phyloP scores from a whole-genome alignment of 1,140 invertebrate genomes.

The Zaprionus tsacasi region DNA sequence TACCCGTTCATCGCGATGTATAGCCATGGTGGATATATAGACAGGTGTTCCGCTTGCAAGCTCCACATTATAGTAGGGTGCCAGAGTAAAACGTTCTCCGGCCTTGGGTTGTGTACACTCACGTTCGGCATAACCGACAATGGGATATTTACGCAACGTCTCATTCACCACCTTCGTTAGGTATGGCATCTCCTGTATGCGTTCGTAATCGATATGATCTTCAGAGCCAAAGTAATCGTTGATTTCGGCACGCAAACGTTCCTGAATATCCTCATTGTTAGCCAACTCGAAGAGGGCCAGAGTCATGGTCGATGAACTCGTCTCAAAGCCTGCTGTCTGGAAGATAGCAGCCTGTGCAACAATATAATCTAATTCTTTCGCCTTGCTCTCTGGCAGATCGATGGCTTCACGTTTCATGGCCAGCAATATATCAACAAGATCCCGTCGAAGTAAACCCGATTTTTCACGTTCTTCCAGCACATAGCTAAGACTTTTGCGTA shows the following conservation, averaged over 20 bases:
- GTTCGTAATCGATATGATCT: slow-evolving; percentile 87
- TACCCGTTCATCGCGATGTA: slow-evolving; percentile 68
- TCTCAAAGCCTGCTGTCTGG: slow-evolving; percentile 91
- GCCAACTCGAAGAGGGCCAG: slow-evolving; percentile 89
- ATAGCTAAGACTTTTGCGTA: slow-evolving; percentile 70
- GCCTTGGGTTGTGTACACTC: slow-evolving; percentile 54
- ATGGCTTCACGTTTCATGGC: slow-evolving; percentile 71
- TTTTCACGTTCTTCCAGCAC: slow-evolving; percentile 75
- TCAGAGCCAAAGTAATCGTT: slow-evolving; percentile 83
- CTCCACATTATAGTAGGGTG: slow-evolving; percentile 48
- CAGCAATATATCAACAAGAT: slow-evolving; percentile 84
- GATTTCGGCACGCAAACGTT: slow-evolving; percentile 88
- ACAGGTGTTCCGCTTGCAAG: slow-evolving; percentile 62
- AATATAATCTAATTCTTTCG: slow-evolving; percentile 80
- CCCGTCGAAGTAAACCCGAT: slow-evolving; percentile 70
- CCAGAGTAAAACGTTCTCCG: slow-evolving; percentile 63
- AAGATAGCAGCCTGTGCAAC: slow-evolving; percentile 89
- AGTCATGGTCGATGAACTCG: slow-evolving; percentile 89
- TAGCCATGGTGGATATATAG: slow-evolving; percentile 58
- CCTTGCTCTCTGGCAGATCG: slow-evolving; percentile 28
- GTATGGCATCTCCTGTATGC: slow-evolving; percentile 87
- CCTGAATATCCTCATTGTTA: slow-evolving; percentile 87
- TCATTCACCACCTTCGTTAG: slow-evolving; percentile 86
- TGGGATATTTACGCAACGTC: slow-evolving; percentile 75
- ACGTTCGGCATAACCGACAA: slow-evolving; percentile 63